phyloP scores from a whole-genome alignment of 2,888 invertebrate genomes.

The Leuctra nigra region DNA sequence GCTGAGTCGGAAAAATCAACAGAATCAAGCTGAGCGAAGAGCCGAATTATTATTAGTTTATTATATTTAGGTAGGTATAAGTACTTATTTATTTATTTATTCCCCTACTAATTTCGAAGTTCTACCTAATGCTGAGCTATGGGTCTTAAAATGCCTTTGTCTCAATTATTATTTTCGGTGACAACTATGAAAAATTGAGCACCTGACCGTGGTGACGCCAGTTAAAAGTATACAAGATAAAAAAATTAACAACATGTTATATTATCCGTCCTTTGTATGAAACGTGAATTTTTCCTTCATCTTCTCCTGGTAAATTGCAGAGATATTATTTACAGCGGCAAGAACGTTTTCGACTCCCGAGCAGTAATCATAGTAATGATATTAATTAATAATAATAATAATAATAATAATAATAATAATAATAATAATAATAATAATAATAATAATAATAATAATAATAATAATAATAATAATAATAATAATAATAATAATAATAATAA shows the following conservation, averaged over 20 bases:
- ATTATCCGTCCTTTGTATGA: conserved; percentile 28
- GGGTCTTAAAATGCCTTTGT: conserved; percentile 7
- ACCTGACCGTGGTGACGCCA: conserved; percentile 31
- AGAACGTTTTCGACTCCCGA: conserved; percentile 19
- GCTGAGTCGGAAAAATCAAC: conserved; percentile 17
- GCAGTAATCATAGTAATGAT: no score
- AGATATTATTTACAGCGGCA: conserved; percentile 28
- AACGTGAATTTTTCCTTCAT: conserved; percentile 17
- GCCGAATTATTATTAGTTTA: background rate
- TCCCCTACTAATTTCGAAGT: background rate
- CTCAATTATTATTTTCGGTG: conserved; percentile 25
- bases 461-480: no score
- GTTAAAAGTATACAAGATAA: conserved; percentile 27
- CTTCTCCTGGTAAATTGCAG: conserved; percentile 20
- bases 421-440: no score
- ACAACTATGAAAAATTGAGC: conserved; percentile 32
- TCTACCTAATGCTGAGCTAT: background rate
- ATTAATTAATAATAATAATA: no score
- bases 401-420: no score
- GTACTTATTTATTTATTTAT: no score
- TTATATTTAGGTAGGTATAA: background rate
- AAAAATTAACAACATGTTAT: conserved; percentile 26
- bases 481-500: no score
- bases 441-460: no score
- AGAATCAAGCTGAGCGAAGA: background rate